phyloP scores from a whole-genome alignment of 2,797 vertebrate species.

The Pangasius larnaudii region DNA sequence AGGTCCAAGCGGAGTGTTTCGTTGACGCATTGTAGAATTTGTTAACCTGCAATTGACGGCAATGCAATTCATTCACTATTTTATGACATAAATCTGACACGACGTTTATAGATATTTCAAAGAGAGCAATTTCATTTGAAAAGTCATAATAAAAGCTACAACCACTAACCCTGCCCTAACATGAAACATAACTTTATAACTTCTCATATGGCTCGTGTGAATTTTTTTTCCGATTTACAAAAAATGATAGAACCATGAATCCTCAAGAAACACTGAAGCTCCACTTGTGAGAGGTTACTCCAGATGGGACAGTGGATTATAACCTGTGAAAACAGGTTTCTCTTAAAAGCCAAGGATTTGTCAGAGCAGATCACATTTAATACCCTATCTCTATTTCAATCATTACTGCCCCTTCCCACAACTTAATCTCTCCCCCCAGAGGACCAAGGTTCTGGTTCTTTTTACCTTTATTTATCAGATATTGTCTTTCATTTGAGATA shows the following conservation, averaged over 20 bases:
- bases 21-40: not conserved
- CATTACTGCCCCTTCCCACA: slow-evolving; percentile 37
- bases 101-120: not conserved
- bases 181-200: not conserved
- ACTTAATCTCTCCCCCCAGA: slow-evolving; percentile 47
- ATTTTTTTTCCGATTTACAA: not conserved
- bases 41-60: not conserved
- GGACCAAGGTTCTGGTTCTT: slow-evolving; percentile 60
- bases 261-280: not conserved
- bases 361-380: slow-evolving; percentile 61
- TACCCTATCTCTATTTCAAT: slow-evolving; percentile 55
- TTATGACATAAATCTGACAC: not conserved
- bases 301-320: slow-evolving; percentile 15
- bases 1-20: not conserved
- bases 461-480: slow-evolving; percentile 44
- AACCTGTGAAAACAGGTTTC: slow-evolving; percentile 34
- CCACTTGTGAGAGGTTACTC: not conserved
- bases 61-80: not conserved
- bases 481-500: slow-evolving; percentile 41
- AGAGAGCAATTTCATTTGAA: not conserved
- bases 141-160: slow-evolving; percentile 6
- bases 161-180: not conserved
- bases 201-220: not conserved
- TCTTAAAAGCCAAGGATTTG: slow-evolving; percentile 49
- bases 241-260: not conserved